Base-by-base conservation (phyloP, 2,113 vertebrate species). In the Chrysochloris asiatica region DNA sequence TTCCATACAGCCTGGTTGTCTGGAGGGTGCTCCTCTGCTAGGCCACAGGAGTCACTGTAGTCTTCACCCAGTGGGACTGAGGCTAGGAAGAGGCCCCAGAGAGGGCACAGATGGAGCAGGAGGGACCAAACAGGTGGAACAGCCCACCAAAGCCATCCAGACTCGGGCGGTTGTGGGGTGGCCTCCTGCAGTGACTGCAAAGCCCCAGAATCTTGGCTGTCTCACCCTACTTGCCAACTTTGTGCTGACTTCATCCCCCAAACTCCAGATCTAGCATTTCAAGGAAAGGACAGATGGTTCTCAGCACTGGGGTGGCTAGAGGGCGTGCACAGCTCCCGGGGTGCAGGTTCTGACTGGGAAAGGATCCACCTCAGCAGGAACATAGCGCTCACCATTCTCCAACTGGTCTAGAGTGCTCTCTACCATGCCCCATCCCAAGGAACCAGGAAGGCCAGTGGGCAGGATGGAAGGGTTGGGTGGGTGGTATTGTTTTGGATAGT, bases 311-410 rank as follows among this genome's bases (percentile, higher is more conserved):
- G 16, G 10, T n/a, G 4, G 22, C 22, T 9, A 83, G 50, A 56
- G 13, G n/a, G 3, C 2, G 65, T 65, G 33, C 21, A 4, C 4
- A 10, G 6, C 61, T 50, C 50, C 50, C 22, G n/a, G 14, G 0
- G 7, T 16, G 2, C 8, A 17, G 65, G 17, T 36, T 38, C 65
- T 10, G 5, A 69, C 41, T 22, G 30, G n/a, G 38, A 5, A 0
- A 17, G 22, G 30, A 78, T 4, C 4, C 8, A 7, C 1, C 9
- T 54, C 33, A 10, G 0, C 43, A 11, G 45, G 19, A 6, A 1
- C n/a, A 7, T 7, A 16, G 22, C 8, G 21, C 71, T 38, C 30
- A 9, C 19, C 36, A 33, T 52, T 41, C 14, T 33, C 22, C 13
- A 71, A 1, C 10, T 63, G 26, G n/a, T 9, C 36, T 26, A 4